Conservation (phyloP, 1,140 invertebrate genomes). For the Drosophila kikkawai region DNA sequence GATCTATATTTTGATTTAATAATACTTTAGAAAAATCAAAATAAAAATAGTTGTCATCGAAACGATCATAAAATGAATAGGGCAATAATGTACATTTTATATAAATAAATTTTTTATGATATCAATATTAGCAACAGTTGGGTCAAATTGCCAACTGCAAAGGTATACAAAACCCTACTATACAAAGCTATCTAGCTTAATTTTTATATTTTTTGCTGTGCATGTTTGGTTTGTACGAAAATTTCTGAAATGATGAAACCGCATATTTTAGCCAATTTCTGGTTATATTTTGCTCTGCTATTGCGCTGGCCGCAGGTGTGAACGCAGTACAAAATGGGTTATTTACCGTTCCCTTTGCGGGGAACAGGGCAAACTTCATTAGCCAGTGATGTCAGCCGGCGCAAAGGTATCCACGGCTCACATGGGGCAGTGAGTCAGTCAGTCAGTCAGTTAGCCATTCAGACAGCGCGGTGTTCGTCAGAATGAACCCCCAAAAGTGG, state of each 20-base stretch:
- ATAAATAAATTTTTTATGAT: no score
- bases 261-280: slow-evolving; percentile 31
- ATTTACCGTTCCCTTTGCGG: slow-evolving; percentile 25
- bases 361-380: slow-evolving; percentile 35
- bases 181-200: background rate
- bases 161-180: background rate
- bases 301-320: slow-evolving; percentile 25
- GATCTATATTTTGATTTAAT: no score
- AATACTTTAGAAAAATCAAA: no score
- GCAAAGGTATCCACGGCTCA: slow-evolving; percentile 16
- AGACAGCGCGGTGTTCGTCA: slow-evolving; percentile 51
- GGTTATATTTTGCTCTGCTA: slow-evolving; percentile 8
- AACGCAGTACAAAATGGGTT: slow-evolving; percentile 3
- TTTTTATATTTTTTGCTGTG: background rate
- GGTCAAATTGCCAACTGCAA: background rate
- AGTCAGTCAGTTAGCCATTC: slow-evolving; percentile 13
- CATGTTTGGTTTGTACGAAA: background rate
- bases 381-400: slow-evolving; percentile 40
- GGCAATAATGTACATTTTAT: no score
- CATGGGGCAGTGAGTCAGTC: slow-evolving; percentile 33
- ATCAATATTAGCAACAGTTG: no score
- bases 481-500: background rate
- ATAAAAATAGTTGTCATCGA: no score
- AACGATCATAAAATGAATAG: no score
- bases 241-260: background rate